Conservation (phyloP, 1,140 invertebrate genomes). For the Arctopsyche grandis region DNA sequence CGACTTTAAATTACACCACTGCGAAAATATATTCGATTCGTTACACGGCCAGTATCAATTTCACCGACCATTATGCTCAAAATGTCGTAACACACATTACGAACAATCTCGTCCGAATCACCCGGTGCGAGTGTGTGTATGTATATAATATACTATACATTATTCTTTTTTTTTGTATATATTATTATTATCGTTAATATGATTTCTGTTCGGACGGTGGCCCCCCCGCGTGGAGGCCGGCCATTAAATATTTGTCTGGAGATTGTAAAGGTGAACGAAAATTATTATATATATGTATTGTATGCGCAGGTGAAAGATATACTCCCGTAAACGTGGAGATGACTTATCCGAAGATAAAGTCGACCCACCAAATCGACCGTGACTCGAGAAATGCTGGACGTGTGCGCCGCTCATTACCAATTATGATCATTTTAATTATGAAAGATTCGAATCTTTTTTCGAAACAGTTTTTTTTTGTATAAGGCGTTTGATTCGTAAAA, state of each 20-base stretch:
- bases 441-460: no score
- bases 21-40: no score
- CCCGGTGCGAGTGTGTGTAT: not conserved
- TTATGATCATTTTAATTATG: no score
- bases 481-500: no score
- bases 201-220: conserved; percentile 1
- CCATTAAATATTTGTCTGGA: conserved; percentile 26
- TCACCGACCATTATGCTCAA: no score
- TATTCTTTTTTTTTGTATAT: not conserved
- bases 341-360: not conserved
- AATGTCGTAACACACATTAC: no score
- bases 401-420: no score
- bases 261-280: conserved; percentile 18
- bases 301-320: not conserved
- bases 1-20: no score
- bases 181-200: conserved; percentile 1
- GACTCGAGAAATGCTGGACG: not conserved
- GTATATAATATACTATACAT: not conserved
- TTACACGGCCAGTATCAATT: no score
- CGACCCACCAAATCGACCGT: conserved; percentile 7
- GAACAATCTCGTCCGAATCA: no score
- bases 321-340: not conserved
- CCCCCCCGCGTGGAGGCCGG: not conserved
- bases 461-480: no score
- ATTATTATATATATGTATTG: conserved; percentile 8